These are phyloP conservation scores for Rynchops niger DNA, from an alignment of 2,113 vertebrate species.

Conservation along the genomic window DNA sequence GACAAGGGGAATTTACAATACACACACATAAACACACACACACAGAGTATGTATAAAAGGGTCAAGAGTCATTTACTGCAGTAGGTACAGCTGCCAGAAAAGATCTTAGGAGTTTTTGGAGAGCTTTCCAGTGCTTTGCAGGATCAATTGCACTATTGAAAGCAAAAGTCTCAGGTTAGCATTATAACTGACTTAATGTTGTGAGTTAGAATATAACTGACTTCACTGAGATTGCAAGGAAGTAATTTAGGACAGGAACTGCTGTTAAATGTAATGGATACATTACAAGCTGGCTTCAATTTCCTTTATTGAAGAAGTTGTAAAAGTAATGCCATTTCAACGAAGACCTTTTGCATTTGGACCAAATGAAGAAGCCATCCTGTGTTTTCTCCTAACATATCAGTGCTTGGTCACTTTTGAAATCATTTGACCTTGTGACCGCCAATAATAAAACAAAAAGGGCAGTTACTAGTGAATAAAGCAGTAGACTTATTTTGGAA, in stretches of 20 bases:
- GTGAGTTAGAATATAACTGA: neutral
- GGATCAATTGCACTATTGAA: neutral
- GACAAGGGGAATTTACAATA: neutral
- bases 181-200: neutral
- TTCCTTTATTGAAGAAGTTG: neutral
- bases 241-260: neutral
- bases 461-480: neutral
- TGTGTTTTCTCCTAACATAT: neutral
- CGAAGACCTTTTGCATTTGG: neutral
- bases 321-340: neutral
- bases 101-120: neutral
- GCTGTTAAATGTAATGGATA: neutral
- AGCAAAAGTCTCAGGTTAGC: neutral
- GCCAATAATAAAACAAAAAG: neutral
- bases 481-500: neutral
- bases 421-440: neutral
- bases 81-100: neutral
- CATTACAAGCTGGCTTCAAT: neutral
- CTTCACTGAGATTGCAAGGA: neutral
- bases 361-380: neutral
- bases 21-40: no score
- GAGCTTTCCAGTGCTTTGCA: neutral
- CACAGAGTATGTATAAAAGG: neutral
- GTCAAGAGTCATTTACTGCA: neutral
- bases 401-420: neutral